phyloP scores from a whole-genome alignment of 2,888 invertebrate genomes.

The Trissoscelio sp. region DNA sequence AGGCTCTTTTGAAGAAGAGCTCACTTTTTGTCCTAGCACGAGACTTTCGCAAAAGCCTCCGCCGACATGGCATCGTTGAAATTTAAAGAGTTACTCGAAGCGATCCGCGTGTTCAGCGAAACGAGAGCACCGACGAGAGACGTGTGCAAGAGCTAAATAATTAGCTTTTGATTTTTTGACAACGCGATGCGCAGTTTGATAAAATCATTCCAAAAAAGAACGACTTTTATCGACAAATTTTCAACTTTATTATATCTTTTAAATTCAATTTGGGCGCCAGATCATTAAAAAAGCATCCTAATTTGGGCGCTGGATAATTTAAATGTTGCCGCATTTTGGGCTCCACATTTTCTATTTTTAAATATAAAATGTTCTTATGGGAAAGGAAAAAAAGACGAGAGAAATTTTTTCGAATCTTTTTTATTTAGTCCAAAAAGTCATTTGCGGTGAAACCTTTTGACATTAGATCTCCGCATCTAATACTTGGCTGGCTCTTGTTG shows the following conservation, averaged over 20 bases:
- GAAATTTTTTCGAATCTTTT: too few species aligned
- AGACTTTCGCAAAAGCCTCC: conserved; percentile 62
- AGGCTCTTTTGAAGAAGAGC: conserved; percentile 69
- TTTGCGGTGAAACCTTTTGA: too few species aligned
- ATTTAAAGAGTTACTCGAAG: conserved; percentile 71
- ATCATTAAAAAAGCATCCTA: too few species aligned
- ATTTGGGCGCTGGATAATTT: too few species aligned
- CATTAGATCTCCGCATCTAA: conserved; percentile 23
- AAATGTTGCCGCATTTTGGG: too few species aligned
- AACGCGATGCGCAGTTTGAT: conserved; percentile 37
- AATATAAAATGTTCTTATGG: too few species aligned
- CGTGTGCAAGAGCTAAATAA: conserved; percentile 66
- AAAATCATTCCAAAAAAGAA: not conserved
- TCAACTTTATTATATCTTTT: too few species aligned
- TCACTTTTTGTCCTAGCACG: conserved; percentile 66
- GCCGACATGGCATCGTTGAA: conserved; percentile 69
- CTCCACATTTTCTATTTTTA: too few species aligned
- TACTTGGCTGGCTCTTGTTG: conserved; percentile 31
- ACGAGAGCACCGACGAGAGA: conserved; percentile 67
- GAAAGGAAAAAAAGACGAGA: too few species aligned
- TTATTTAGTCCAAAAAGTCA: too few species aligned
- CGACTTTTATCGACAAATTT: too few species aligned
- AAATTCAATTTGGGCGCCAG: too few species aligned
- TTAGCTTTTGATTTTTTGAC: conserved; percentile 67
- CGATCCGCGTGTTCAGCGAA: conserved; percentile 65